Percentiles rank a stretch among this genome's conserved stretches.
Evolutionary conservation across 1,140 invertebrate genomes (phyloP).

Genomic region (Zaprionus davidi): DNA sequence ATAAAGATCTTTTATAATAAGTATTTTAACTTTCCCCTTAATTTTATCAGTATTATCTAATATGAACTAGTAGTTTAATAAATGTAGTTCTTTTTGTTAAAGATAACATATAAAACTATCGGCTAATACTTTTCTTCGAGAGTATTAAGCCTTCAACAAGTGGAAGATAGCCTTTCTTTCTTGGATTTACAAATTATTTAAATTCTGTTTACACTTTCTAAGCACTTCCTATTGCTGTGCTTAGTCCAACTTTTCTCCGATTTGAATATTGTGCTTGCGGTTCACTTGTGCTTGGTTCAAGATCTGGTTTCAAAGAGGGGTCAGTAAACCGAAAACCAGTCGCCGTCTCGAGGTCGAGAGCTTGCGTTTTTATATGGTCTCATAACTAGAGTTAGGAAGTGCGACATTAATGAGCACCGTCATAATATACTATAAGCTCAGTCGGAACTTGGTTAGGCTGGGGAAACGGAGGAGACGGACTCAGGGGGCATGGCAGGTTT

Average conservation of each 20-base stretch:
- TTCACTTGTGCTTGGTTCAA: neutral
- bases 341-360: neutral
- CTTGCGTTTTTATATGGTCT: neutral
- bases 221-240: neutral
- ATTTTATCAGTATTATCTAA: too few species aligned
- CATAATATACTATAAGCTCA: neutral
- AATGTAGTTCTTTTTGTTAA: too few species aligned
- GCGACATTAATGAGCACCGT: neutral
- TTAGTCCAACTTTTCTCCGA: neutral
- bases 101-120: too few species aligned
- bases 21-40: too few species aligned
- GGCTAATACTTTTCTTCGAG: too few species aligned
- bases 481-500: too few species aligned
- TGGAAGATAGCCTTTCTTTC: too few species aligned
- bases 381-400: slow-evolving; percentile 9
- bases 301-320: slow-evolving; percentile 9
- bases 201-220: neutral
- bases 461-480: neutral
- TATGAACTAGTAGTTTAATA: too few species aligned
- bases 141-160: too few species aligned
- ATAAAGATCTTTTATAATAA: too few species aligned
- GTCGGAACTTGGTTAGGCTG: neutral
- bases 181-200: too few species aligned
- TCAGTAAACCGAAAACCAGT: slow-evolving; percentile 10
- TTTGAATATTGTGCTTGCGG: neutral